Conservation (phyloP, 64 coral and sea anemone genomes). For the Anthopleura sola region DNA sequence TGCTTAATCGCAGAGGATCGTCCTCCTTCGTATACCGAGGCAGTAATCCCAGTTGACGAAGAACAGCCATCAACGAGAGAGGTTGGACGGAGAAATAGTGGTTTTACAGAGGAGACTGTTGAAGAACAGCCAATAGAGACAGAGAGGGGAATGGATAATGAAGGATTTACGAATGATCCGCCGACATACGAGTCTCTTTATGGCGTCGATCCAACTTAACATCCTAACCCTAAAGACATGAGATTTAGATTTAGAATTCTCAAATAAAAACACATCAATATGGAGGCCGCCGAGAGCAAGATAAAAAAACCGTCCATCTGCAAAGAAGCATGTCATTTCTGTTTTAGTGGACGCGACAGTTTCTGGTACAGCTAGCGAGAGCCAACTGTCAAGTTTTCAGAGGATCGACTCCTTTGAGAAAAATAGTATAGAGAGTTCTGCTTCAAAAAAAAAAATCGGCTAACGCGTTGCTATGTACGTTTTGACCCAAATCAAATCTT, state of each 20-base stretch:
- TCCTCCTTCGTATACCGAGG: slow-evolving; percentile 14
- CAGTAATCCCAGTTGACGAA: background rate
- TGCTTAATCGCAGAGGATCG: slow-evolving; percentile 21
- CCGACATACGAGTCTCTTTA: slow-evolving; percentile 22
- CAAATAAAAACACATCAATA: background rate
- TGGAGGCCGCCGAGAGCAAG: no score
- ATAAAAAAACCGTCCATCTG: no score
- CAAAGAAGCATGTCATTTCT: no score
- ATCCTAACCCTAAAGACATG: background rate
- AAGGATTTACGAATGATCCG: background rate
- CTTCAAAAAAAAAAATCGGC: no score
- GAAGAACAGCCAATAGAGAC: background rate
- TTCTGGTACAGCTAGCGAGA: no score
- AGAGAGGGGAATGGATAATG: slow-evolving; percentile 2
- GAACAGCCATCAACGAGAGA: background rate
- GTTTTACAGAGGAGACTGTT: background rate
- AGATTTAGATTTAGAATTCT: background rate
- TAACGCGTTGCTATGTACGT: no score
- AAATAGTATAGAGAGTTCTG: no score
- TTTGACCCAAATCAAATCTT: no score
- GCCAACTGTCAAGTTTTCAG: no score
- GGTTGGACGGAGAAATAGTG: background rate
- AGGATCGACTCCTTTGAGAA: no score
- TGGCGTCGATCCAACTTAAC: slow-evolving; percentile 8
- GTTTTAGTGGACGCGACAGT: no score